A percentile compares a stretch with the other conserved stretches of the same genome.
Evolutionary conservation across 2,797 vertebrate genomes (phyloP).

Genomic region (Clamator glandarius): DNA sequence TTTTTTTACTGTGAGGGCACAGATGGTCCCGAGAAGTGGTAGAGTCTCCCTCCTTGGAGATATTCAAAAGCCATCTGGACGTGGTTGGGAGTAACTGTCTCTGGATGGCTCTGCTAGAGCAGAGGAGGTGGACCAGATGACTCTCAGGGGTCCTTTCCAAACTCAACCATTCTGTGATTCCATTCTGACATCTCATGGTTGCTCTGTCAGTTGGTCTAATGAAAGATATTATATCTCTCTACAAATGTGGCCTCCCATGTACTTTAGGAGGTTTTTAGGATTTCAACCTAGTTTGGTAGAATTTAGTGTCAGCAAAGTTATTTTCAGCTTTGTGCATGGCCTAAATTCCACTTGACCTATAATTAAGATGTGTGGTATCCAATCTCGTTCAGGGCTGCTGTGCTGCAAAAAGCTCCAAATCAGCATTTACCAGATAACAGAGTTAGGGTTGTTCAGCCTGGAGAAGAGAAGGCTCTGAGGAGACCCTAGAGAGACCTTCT

Average conservation of each 20-base stretch:
- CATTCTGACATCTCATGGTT: background rate
- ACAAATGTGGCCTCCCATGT: background rate
- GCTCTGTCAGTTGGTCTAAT: background rate
- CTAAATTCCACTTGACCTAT: slow-evolving; percentile 25
- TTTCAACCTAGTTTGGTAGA: background rate
- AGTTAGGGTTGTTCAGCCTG: too few relatives aligned
- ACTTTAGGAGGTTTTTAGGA: background rate
- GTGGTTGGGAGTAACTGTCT: background rate
- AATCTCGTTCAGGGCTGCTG: background rate
- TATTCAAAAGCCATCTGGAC: background rate
- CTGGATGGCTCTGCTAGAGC: background rate
- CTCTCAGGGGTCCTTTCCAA: background rate
- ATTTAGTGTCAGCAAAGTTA: background rate
- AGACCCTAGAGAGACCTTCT: too few relatives aligned
- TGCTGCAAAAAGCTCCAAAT: background rate
- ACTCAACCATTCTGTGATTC: background rate
- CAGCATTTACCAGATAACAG: background rate
- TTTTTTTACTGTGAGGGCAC: background rate
- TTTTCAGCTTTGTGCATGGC: background rate
- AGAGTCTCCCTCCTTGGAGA: background rate
- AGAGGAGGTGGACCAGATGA: background rate
- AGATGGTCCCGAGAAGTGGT: background rate
- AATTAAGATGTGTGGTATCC: background rate
- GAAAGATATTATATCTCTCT: background rate
- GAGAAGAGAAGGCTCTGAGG: too few relatives aligned